Base-by-base conservation (phyloP, 2,113 vertebrate species). In the Chascanopsetta lugubris region DNA sequence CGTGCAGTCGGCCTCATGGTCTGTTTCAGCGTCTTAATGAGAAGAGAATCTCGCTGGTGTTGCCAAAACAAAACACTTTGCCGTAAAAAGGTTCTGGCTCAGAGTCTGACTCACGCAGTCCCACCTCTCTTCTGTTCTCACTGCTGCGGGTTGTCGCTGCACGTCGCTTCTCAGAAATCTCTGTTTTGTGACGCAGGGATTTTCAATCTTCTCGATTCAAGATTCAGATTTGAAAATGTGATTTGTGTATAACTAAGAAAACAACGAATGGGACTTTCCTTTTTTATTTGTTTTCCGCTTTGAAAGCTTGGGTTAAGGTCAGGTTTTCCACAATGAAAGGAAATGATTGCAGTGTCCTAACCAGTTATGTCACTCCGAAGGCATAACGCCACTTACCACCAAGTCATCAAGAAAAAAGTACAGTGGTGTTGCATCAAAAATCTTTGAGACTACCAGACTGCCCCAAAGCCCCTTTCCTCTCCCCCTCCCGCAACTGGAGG, bases 31-130 rank as follows among this genome's bases (percentile, higher is more conserved):
- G 27, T 29, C 47, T 45, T 69, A 78, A 77, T 84, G 82, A 74
- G 27, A 60, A 73, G 46, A 71, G 55, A 78, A 82, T 72, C 68
- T 58, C 47, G 66, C 67, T 36, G 71, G 11, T 77, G 61, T 59
- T 83, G 79, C 72, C 77, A 84, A 80, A 84, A 71, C 65, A 78
- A 71, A 54, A 24, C 3, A 20, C 72, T 65, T 63, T 61, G 38
- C n/a, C 67, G 3, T 61, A 40, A 59, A 47, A 20, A 55, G 51
- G 64, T 59, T 46, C 62, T 43, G 78, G 32, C 60, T 64, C 54
- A 0, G 30, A 18, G 65, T 71, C 45, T 83, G 75, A 83, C 66
- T 84, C 66, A 65, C 15, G 5, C 42, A 53, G 40, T 49, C 60
- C 22, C 27, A 62, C 64, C 65, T 66, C 56, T 60, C 32, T 38